Evolutionary conservation across 2,888 invertebrate genomes (phyloP).

Genomic region (Hyppa rectilinea): DNA sequence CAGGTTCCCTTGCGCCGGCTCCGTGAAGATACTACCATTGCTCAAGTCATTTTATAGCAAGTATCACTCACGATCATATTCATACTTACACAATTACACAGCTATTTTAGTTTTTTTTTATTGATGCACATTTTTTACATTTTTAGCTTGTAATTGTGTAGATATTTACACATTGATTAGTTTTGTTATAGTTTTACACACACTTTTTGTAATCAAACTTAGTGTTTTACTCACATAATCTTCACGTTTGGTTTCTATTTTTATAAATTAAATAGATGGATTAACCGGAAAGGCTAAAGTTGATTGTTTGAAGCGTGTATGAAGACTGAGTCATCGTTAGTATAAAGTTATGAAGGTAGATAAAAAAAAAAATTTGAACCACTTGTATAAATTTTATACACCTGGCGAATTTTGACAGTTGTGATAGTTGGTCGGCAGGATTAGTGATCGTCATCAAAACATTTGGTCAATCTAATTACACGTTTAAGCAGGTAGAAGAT

Average conservation of each 20-base stretch:
- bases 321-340: slow-evolving; percentile 14
- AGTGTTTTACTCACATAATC: neutral
- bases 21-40: slow-evolving; percentile 51
- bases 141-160: neutral
- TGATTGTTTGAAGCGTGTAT: neutral
- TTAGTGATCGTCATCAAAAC: too few relatives aligned
- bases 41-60: slow-evolving; percentile 36
- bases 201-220: neutral
- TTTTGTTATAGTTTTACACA: neutral
- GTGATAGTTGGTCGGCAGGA: too few relatives aligned
- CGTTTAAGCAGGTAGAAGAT: too few relatives aligned
- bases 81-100: neutral
- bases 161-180: slow-evolving; percentile 17
- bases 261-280: neutral
- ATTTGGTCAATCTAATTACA: too few relatives aligned
- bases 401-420: too few relatives aligned
- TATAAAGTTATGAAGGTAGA: neutral
- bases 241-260: neutral
- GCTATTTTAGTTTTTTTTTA: neutral
- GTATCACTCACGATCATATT: slow-evolving; percentile 7
- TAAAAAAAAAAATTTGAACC: too few relatives aligned
- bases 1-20: slow-evolving; percentile 41
- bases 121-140: slow-evolving; percentile 17
- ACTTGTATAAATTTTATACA: too few relatives aligned
- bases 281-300: neutral